A percentile compares a stretch with the other conserved stretches of the same genome.
Conservation (phyloP, 2,888 invertebrate genomes). For the Byasa hedistus region DNA sequence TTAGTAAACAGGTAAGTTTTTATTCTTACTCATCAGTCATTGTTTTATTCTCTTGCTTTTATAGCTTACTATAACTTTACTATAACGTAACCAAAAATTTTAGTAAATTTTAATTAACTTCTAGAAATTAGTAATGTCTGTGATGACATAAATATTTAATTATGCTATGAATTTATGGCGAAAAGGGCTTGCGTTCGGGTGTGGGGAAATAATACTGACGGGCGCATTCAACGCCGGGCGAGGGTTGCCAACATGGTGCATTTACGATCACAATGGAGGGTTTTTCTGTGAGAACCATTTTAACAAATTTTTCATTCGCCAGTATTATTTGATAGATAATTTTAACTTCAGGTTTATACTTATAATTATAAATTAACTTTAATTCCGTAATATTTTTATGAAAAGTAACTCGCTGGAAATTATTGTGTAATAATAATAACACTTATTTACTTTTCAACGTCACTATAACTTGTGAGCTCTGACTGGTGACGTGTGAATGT, state of each 20-base stretch:
- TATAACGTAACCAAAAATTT: background rate
- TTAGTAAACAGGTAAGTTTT: conserved; percentile 53
- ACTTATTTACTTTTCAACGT: too few species aligned
- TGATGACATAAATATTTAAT: conserved; percentile 76
- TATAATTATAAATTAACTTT: too few species aligned
- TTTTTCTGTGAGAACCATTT: conserved; percentile 57
- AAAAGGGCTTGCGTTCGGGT: conserved; percentile 55
- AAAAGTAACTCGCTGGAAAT: background rate
- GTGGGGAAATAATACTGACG: conserved; percentile 59
- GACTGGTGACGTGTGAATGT: too few species aligned
- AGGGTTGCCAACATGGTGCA: conserved; percentile 66
- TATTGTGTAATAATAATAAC: too few species aligned
- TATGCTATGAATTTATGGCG: conserved; percentile 67
- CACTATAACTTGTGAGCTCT: too few species aligned
- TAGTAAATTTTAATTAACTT: conserved; percentile 26
- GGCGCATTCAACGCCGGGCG: conserved; percentile 49
- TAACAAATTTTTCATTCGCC: conserved; percentile 22
- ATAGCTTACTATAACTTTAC: background rate
- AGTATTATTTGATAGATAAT: background rate
- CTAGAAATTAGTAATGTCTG: conserved; percentile 39
- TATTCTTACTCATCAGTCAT: background rate
- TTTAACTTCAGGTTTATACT: background rate
- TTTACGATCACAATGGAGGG: conserved; percentile 53
- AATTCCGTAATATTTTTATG: background rate
- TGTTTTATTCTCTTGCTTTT: background rate